Base-by-base conservation (phyloP, 2,113 vertebrate species). In the Gadus chalcogrammus region DNA sequence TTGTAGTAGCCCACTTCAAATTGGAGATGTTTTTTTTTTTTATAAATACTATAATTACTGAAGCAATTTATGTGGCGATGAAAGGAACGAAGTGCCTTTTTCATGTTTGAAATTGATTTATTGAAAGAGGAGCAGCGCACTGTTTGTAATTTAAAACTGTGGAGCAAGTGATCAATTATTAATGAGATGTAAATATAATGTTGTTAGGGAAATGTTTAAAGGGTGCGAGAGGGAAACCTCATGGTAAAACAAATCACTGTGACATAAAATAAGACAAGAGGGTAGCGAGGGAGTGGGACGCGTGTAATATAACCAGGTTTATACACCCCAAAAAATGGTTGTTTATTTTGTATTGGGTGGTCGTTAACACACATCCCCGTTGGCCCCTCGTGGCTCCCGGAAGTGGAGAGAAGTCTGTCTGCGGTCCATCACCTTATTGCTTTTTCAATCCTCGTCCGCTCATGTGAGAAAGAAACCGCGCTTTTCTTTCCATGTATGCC, bases 31-130 rank as follows among this genome's bases (percentile, higher is more conserved):
- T 42, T 58, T 58, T 84, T 77, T 81, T 80, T 65, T 15, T 76
- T 69, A 81, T 69, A 81, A 82, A 83, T 85, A 84, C 87, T 86
- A 80, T 88, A 85, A 90, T 88, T 85, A 85, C 88, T 84, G 85
- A 85, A 84, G 85, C 83, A 80, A 81, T 87, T 88, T 85, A 81
- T 85, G 88, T 84, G 82, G 70, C 81, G 79, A 84, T 80, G 79
- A 84, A 80, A 81, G 80, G 70, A 60, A 77, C 76, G 68, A 74
- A 71, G 68, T 68, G 78, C 71, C 69, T 64, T 27, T 8, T 24
- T 13, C 13, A 7, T 4, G 18, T n/a, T 66, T 27, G 42, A 67
- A 82, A 66, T 65, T 70, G 77, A 68, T 80, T 77, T 42, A 68
- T 59, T 35, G 70, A 75, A 75, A 77, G 27, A 18, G 69, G 63